Conservation (phyloP, 1,140 invertebrate species). For the Idris sp. region DNA sequence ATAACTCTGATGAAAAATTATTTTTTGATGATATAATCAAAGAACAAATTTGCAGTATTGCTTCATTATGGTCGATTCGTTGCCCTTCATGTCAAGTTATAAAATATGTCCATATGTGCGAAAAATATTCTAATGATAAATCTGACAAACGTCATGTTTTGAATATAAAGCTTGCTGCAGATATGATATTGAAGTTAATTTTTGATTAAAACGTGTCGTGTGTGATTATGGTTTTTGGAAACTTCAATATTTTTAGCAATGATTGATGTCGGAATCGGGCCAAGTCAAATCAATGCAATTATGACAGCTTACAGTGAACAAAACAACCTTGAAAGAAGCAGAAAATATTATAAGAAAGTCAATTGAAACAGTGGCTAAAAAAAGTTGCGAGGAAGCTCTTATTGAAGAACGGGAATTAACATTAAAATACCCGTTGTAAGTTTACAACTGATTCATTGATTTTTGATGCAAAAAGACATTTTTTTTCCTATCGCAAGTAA, state of each 20-base stretch:
- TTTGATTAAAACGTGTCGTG: no score
- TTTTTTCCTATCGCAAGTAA: no score
- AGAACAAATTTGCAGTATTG: slow-evolving; percentile 5
- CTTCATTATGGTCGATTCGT: slow-evolving; percentile 6
- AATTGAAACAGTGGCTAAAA: slow-evolving; percentile 3
- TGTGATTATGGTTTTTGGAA: no score
- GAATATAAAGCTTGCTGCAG: slow-evolving; percentile 21
- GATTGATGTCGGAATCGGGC: slow-evolving; percentile 16
- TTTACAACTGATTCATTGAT: no score
- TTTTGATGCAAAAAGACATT: no score
- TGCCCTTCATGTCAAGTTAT: slow-evolving; percentile 12
- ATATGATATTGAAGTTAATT: slow-evolving; percentile 5
- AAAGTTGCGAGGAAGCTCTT: slow-evolving; percentile 19
- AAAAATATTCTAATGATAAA: background rate
- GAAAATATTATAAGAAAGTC: slow-evolving; percentile 15
- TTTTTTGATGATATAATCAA: slow-evolving; percentile 8
- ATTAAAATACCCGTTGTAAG: slow-evolving; percentile 6
- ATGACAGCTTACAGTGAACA: slow-evolving; percentile 1
- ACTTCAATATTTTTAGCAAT: slow-evolving; percentile 23
- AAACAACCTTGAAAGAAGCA: slow-evolving; percentile 8
- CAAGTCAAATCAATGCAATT: slow-evolving; percentile 6
- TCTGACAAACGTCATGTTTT: slow-evolving; percentile 12
- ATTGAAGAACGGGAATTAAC: slow-evolving; percentile 20
- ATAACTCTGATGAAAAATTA: background rate
- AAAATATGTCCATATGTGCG: slow-evolving; percentile 5